Evolutionary conservation across 2,113 vertebrate genomes (phyloP).

Genomic region (Triplophysa rosa): DNA sequence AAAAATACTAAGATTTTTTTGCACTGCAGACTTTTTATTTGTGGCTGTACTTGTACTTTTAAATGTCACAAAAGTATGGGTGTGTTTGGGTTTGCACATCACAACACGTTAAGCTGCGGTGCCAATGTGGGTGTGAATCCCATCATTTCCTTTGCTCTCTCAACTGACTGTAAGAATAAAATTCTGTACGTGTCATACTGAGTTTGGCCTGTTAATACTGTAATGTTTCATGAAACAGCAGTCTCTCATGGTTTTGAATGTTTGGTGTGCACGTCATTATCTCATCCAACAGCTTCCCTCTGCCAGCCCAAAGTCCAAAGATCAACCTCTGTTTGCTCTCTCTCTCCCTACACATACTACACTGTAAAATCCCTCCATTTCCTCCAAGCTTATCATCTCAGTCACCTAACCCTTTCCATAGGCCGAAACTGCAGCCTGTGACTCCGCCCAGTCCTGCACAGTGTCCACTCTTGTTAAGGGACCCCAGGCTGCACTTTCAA

Average conservation of each 20-base stretch:
- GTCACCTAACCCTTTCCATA: neutral
- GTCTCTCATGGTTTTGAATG: neutral
- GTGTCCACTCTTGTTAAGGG: neutral
- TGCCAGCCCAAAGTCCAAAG: conserved; percentile 51
- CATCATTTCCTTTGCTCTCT: too few species aligned
- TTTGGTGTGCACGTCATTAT: conserved; percentile 1
- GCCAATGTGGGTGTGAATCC: too few species aligned
- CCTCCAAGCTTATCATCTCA: neutral
- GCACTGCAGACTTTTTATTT: too few species aligned
- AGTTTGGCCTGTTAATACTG: neutral
- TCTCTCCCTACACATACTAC: neutral
- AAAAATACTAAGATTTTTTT: too few species aligned
- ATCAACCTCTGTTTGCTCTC: conserved; percentile 49
- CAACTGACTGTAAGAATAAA: too few species aligned
- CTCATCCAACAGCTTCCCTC: neutral
- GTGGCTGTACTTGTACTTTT: too few species aligned
- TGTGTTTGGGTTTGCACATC: too few species aligned
- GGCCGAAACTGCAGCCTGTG: neutral
- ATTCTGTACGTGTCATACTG: neutral
- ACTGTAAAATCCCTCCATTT: neutral
- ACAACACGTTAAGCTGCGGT: too few species aligned
- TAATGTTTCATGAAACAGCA: neutral
- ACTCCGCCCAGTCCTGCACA: neutral
- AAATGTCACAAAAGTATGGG: too few species aligned
- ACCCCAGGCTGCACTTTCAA: neutral